Evolutionary conservation across 2,113 vertebrate genomes (phyloP).

Genomic region (Periophthalmus modestus): DNA sequence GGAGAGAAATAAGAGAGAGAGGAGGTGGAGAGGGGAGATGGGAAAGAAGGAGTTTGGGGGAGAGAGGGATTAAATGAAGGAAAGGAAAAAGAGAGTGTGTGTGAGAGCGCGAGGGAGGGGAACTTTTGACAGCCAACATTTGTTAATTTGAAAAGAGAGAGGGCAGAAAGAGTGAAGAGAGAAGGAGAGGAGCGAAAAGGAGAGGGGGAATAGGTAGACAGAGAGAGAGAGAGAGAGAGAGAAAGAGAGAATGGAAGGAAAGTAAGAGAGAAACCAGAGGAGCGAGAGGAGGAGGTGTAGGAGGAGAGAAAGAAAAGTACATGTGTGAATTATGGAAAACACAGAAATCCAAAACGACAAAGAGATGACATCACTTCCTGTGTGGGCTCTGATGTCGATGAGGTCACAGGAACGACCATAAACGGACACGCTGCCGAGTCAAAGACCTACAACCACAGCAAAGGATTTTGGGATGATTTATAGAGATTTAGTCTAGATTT

Average conservation of each 20-base stretch:
- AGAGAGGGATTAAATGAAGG: too few relatives aligned
- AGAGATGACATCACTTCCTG: constrained; percentile 9
- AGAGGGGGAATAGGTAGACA: background rate
- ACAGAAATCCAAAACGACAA: constrained; percentile 6
- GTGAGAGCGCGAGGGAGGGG: too few relatives aligned
- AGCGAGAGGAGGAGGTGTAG: background rate
- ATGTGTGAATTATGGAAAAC: background rate
- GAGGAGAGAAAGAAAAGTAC: background rate
- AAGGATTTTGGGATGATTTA: too few relatives aligned
- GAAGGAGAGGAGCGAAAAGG: background rate
- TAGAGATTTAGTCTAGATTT: too few relatives aligned
- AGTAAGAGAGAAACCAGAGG: background rate
- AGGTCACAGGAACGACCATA: background rate
- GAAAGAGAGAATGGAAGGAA: background rate
- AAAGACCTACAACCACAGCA: too few relatives aligned
- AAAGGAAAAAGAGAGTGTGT: too few relatives aligned
- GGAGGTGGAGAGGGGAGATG: background rate
- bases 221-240: background rate
- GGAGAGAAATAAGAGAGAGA: background rate
- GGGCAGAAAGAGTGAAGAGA: background rate
- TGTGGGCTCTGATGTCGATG: background rate
- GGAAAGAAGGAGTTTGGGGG: too few relatives aligned
- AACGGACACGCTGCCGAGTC: background rate
- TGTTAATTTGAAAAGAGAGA: background rate
- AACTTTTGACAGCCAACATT: too few relatives aligned